A percentile compares a stretch with the other conserved stretches of the same genome.
Evolutionary conservation across 2,113 vertebrate genomes (phyloP).

Genomic region (Eudyptes chrysolophus): DNA sequence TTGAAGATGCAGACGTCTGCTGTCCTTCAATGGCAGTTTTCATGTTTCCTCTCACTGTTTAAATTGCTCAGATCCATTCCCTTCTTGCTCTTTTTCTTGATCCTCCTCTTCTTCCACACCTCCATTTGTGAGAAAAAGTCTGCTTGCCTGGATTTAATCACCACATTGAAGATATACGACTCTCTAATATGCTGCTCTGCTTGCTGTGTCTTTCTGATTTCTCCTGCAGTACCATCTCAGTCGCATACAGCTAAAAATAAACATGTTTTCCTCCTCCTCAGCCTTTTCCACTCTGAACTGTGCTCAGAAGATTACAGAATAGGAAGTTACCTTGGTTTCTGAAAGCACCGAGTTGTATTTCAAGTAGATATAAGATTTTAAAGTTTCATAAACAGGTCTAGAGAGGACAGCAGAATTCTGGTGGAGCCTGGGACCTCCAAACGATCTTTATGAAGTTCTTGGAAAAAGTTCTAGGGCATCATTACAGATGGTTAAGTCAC

Average conservation of each 20-base stretch:
- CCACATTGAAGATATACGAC: not conserved
- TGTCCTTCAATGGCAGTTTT: not conserved
- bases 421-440: not conserved
- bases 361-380: not conserved
- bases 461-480: not conserved
- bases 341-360: not conserved
- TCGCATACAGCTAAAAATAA: constrained; percentile 30
- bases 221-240: not conserved
- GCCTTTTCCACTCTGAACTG: not conserved
- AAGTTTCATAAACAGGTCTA: not conserved
- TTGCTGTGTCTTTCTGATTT: not conserved
- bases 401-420: not conserved
- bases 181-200: not conserved
- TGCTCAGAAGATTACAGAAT: not conserved
- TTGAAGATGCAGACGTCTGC: not conserved
- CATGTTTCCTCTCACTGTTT: not conserved
- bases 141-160: not conserved
- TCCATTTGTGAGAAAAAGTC: not conserved
- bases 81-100: not conserved
- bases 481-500: not conserved
- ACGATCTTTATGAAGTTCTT: not conserved
- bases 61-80: not conserved
- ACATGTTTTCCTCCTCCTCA: not conserved
- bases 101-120: not conserved
- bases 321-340: not conserved